Percentiles rank a stretch among this genome's conserved stretches.
Evolutionary conservation across 2,113 vertebrate species (phyloP).

Genomic region (Pandion haliaetus): DNA sequence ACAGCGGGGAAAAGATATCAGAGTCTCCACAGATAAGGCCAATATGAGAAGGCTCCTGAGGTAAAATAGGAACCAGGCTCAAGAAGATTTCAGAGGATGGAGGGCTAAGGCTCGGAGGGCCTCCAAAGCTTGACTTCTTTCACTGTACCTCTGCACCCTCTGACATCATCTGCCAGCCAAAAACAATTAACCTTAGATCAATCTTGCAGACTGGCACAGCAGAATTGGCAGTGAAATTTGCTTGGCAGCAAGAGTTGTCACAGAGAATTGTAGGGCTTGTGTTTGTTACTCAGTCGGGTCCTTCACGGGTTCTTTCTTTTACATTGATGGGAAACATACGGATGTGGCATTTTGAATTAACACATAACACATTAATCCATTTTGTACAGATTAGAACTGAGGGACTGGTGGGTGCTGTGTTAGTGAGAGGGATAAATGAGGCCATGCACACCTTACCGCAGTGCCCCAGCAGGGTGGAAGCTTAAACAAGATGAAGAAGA

Average conservation of each 20-base stretch:
- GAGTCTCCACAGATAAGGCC: background rate
- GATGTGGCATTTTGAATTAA: background rate
- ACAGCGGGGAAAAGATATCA: background rate
- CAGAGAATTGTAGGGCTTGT: background rate
- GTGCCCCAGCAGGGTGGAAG: background rate
- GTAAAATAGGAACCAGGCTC: background rate
- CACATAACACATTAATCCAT: background rate
- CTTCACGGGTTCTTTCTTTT: background rate
- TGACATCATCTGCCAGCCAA: background rate
- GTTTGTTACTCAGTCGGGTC: background rate
- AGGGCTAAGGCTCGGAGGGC: background rate
- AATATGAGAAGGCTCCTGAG: background rate
- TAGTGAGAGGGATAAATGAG: background rate
- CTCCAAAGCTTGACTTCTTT: background rate
- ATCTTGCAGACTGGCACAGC: background rate
- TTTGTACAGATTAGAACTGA: background rate
- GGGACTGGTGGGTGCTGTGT: background rate
- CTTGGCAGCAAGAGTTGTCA: background rate
- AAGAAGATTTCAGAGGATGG: background rate
- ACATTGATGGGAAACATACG: background rate
- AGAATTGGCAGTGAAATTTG: background rate
- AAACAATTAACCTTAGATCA: background rate
- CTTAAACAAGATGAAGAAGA: background rate
- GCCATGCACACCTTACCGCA: background rate
- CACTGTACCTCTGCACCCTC: background rate